Evolutionary conservation across 2,113 vertebrate species (phyloP), one percentile per base, ranked within the genome.

Genomic region (Mirza zaza): DNA sequence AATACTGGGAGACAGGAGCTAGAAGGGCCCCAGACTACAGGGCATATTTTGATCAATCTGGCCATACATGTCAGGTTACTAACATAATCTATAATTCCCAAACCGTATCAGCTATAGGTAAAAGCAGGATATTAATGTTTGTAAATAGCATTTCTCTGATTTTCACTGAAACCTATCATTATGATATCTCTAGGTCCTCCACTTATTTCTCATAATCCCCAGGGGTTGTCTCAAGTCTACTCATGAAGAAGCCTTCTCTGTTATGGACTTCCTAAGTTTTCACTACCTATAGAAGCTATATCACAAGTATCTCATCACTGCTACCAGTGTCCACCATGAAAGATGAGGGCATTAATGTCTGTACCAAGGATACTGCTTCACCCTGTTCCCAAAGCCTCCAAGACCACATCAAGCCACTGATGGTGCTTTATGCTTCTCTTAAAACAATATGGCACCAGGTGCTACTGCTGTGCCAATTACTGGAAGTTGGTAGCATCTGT

Each of bases 381-480:
- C 25, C 21, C 34, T 87, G 27, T 82, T 95, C 55, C 65, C 59
- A 67, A 92, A 95, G 48, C n/a, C 70, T 90, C 85, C 65, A 76
- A 63, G 50, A 77, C 29, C 59, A 91, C 71, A 81, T 75, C 70
- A 92, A 94, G 59, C 45, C 45, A 75, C 76, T 52, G n/a, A 61
- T 85, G 45, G 76, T 93, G 52, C 70, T 52, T 88, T 57, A 23
- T 84, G 27, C 94, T 93, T 12, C 42, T 82, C 92, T 82, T 61
- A n/a, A 96, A 81, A 87, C 36, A 73, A 93, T 93, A 82, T 89
- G 48, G 61, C 39, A 81, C 67, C 39, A 86, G 83, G 73, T 89
- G 94, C 52, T 48, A 71, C 82, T 77, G 29, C 71, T 95, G 27
- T 79, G 63, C 63, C 71, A 76, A 65, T 75, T 73, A 82, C 86